Evolutionary conservation across 2,113 vertebrate species (phyloP).

Genomic region (Anseranas semipalmata): DNA sequence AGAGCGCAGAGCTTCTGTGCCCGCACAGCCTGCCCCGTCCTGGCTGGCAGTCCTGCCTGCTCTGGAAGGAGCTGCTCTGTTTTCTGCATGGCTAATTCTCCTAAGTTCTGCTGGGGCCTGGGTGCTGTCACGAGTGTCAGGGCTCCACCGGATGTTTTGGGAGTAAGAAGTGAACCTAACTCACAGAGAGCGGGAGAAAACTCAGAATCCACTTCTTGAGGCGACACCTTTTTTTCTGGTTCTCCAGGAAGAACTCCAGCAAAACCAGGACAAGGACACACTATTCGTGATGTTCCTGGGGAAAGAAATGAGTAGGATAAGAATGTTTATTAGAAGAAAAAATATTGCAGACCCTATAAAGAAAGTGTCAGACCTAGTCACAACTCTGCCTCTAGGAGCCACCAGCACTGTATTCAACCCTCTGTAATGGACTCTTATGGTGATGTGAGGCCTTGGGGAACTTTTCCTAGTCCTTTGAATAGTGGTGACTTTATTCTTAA

Average conservation of each 20-base stretch:
- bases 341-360: neutral
- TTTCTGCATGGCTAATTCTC: too few species aligned
- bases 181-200: neutral
- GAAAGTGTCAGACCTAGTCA: neutral
- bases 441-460: neutral
- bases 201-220: neutral
- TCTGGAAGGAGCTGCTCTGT: neutral
- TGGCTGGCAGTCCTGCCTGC: too few species aligned
- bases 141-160: neutral
- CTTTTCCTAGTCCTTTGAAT: neutral
- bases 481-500: neutral
- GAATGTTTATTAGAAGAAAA: neutral
- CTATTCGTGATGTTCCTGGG: neutral
- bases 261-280: rapidly evolving
- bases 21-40: neutral
- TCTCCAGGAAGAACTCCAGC: neutral
- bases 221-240: neutral
- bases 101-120: neutral
- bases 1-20: rapidly evolving
- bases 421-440: neutral
- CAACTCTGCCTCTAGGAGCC: neutral
- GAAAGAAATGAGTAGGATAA: neutral
- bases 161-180: neutral
- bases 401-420: neutral
- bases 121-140: neutral